Evolutionary conservation across 2,888 invertebrate species (phyloP).

Genomic region (Digitonthophagus gazella): DNA sequence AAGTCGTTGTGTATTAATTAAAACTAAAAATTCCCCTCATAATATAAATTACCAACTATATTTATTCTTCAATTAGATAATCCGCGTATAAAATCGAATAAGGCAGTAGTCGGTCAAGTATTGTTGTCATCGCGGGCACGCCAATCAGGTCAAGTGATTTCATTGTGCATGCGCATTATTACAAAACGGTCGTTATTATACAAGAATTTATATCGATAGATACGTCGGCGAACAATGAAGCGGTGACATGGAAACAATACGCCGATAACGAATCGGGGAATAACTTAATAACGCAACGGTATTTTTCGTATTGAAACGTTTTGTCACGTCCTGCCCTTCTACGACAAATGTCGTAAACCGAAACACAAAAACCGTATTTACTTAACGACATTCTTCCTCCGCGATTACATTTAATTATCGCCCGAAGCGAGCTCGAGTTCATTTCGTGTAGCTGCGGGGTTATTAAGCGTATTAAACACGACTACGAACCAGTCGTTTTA

Average conservation of each 20-base stretch:
- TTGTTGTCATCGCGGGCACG: not conserved
- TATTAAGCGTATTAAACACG: conserved; percentile 33
- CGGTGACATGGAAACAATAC: not conserved
- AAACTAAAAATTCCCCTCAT: not conserved
- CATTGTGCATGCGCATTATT: conserved; percentile 12
- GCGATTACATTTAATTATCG: not conserved
- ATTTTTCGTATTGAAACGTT: not conserved
- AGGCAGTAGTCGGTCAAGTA: not conserved
- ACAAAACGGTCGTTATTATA: conserved; percentile 12
- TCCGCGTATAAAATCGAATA: not conserved
- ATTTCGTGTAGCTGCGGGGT: conserved; percentile 2
- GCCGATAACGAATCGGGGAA: not conserved
- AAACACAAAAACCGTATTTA: not conserved
- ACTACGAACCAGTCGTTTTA: conserved; percentile 30
- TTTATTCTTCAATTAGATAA: not conserved
- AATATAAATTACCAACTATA: not conserved
- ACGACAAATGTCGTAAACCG: not conserved
- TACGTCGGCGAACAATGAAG: not conserved
- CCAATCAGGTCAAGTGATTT: conserved; percentile 13
- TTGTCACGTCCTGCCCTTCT: not conserved
- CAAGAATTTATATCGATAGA: not conserved
- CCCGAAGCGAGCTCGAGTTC: not conserved
- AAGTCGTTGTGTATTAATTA: not conserved
- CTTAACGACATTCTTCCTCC: not conserved
- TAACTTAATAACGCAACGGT: not conserved